phyloP scores from a whole-genome alignment of 2,113 vertebrate genomes.

The Dromaius novaehollandiae region DNA sequence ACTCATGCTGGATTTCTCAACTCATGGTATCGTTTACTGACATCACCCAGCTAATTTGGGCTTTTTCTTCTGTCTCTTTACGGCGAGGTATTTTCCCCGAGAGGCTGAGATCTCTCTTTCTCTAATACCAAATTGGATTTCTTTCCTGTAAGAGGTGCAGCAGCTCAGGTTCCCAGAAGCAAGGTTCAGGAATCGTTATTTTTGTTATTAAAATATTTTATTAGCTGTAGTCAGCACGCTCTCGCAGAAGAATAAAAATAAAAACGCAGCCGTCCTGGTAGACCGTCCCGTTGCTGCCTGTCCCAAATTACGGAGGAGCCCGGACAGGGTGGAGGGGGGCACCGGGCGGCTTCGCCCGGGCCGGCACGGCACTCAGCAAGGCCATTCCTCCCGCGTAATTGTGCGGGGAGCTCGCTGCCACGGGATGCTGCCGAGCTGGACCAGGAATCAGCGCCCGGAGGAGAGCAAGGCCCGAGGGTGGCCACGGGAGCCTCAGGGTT shows the following conservation, averaged over 20 bases:
- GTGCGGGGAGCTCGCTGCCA: no score
- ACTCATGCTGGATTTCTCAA: slow-evolving; percentile 40
- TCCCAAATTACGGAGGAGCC: neutral
- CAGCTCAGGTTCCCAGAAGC: slow-evolving; percentile 26
- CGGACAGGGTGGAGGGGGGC: neutral
- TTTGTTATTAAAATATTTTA: slow-evolving; percentile 7
- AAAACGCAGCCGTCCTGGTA: neutral
- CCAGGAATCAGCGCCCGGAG: no score
- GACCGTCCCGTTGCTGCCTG: neutral
- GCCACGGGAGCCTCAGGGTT: no score
- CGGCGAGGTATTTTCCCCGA: neutral
- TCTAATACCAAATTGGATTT: slow-evolving; percentile 27
- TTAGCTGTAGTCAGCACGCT: neutral
- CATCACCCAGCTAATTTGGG: slow-evolving; percentile 37
- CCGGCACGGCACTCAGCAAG: no score
- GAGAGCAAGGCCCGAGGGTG: no score
- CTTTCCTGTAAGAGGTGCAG: slow-evolving; percentile 21
- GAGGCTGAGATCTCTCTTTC: slow-evolving; percentile 24
- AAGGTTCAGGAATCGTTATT: neutral
- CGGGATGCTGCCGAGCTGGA: no score
- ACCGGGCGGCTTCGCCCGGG: no score
- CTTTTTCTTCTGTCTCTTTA: slow-evolving; percentile 53
- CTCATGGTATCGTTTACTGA: slow-evolving; percentile 42
- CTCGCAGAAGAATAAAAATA: neutral
- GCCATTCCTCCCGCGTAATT: no score